Evolutionary conservation across 2,888 invertebrate species (phyloP).

Genomic region (Stictocephala bisonia): DNA sequence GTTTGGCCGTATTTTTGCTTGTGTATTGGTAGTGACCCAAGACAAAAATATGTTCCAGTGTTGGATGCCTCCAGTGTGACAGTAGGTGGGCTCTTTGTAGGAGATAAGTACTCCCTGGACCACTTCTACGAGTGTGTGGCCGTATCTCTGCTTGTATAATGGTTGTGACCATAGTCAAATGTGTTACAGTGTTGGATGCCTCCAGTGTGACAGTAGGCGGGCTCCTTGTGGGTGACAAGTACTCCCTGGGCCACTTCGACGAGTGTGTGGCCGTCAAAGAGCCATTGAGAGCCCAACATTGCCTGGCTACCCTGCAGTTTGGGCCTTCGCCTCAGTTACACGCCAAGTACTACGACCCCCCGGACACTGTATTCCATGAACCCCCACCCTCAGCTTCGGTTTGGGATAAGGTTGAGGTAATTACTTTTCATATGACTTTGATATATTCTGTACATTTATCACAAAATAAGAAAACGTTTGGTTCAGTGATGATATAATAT

Average conservation of each 20-base stretch:
- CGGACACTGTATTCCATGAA: conserved; percentile 67
- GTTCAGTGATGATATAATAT: no score
- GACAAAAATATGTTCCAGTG: conserved; percentile 73
- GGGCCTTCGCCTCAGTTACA: conserved; percentile 69
- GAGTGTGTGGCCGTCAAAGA: conserved; percentile 71
- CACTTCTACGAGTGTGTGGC: conserved; percentile 77
- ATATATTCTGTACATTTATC: no score
- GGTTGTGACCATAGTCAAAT: no score
- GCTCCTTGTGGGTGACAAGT: conserved; percentile 74
- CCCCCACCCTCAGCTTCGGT: conserved; percentile 63
- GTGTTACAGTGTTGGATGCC: conserved; percentile 75
- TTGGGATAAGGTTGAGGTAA: conserved; percentile 51
- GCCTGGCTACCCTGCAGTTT: conserved; percentile 67
- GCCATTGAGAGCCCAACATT: conserved; percentile 69
- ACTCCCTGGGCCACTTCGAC: conserved; percentile 78
- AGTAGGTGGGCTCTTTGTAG: conserved; percentile 75
- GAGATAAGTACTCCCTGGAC: conserved; percentile 77
- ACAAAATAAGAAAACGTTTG: no score
- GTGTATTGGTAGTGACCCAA: no score
- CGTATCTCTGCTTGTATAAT: no score
- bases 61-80: conserved; percentile 77
- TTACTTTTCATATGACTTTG: no score
- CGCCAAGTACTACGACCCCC: conserved; percentile 62
- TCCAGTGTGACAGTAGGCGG: conserved; percentile 77
- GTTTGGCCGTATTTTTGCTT: conserved; percentile 72